Conservation (phyloP, 2,797 vertebrate genomes). For the Sebastes cheni region DNA sequence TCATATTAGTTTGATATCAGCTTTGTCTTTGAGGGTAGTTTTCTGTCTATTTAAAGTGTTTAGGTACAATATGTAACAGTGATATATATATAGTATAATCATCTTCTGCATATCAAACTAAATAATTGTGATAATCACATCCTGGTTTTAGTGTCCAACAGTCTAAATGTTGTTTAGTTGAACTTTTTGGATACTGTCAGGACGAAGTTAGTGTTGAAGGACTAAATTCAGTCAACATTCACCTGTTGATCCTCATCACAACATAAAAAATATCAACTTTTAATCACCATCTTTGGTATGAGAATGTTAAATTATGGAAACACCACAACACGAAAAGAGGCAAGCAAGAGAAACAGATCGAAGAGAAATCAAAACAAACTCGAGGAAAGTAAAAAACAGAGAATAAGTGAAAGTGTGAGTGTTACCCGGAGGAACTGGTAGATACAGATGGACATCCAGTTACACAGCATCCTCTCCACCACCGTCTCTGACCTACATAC, state of each 20-base stretch:
- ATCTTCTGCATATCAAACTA: too few species aligned
- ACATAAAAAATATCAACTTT: neutral
- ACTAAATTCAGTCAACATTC: neutral
- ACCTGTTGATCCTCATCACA: neutral
- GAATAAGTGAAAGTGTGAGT: neutral
- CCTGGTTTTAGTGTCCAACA: neutral
- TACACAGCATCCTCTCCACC: slow-evolving; percentile 98
- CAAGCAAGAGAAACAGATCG: neutral
- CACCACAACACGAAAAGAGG: neutral
- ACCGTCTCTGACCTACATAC: slow-evolving; percentile 91
- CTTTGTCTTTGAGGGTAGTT: neutral
- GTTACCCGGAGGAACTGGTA: slow-evolving; percentile 97
- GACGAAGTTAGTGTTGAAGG: neutral
- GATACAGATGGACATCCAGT: slow-evolving; percentile 99
- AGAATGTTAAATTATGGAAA: slow-evolving; percentile 2
- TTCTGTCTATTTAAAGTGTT: neutral
- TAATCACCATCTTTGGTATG: neutral
- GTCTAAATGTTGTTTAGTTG: neutral
- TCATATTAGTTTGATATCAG: too few species aligned
- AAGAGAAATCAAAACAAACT: neutral
- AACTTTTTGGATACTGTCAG: neutral
- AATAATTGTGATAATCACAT: too few species aligned
- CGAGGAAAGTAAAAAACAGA: neutral
- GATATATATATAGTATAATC: too few species aligned
- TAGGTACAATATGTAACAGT: neutral